Evolutionary conservation across 2,113 vertebrate genomes (phyloP), one percentile per base, ranked within the genome.

Genomic region (Eolophus roseicapilla): DNA sequence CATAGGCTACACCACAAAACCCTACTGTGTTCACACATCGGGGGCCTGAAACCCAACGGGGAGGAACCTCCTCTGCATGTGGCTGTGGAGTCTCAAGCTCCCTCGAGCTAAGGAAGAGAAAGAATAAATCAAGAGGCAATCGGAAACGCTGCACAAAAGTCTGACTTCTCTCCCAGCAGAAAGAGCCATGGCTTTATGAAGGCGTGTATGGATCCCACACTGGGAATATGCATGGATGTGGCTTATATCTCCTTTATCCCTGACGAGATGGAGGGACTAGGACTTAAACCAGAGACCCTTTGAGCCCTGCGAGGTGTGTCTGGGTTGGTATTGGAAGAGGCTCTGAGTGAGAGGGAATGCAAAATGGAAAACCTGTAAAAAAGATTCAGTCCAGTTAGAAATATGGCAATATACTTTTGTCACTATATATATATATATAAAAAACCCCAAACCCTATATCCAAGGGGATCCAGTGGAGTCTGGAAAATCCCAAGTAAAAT

Each of bases 351-450:
- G 91, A 97, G 90, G 89, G 94, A 97, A 96, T 96, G 95, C 92
- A 95, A 96, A 94, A 96, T 62, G 89, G 91, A 44, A 96, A 94
- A 94, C 75, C 95, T 96, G 92, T 93, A 94, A 96, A 95, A 98
- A 98, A 96, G 90, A 79, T 71, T 95, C 88, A 91, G 88, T 62
- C 97, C 97, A 97, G 88, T 97, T 96, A 97, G 97, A 98, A 98
- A 95, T 92, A 96, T 96, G 97, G 93, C 93, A 59, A 59, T 59
- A 95, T 95, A 96, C 86, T 97, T 89, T 17, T 92, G 96, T 98
- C 92, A 96, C 92, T 31, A 97, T 87, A 97, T 93, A 97, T 74
- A 97, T 90, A 60, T 39, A 37, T 33, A 55, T 60, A 46, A 55
- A 55, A 39, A 90, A 47, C 33, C 16, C 63, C 69, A 92, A 92